phyloP scores from a whole-genome alignment of 2,888 invertebrate species.

The Ischnura elegans region DNA sequence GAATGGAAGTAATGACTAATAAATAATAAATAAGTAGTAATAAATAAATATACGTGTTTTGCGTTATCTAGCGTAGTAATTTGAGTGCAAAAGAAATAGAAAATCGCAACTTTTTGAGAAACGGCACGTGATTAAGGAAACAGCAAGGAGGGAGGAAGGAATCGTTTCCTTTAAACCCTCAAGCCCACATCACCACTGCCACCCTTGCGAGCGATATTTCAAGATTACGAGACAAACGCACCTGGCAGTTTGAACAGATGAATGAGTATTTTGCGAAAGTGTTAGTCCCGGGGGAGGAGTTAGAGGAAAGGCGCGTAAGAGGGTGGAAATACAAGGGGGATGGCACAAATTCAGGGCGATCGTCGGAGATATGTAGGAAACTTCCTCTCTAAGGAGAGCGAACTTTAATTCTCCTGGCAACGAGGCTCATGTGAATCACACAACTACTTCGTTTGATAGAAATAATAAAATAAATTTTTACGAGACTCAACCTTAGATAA shows the following conservation, averaged over 20 bases:
- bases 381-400: too few relatives aligned
- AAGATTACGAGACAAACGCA: slow-evolving; percentile 56
- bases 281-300: not conserved
- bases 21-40: too few relatives aligned
- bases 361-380: too few relatives aligned
- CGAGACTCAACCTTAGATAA: too few relatives aligned
- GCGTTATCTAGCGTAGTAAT: too few relatives aligned
- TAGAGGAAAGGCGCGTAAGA: not conserved
- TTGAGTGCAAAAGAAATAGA: not conserved
- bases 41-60: too few relatives aligned
- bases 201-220: slow-evolving; percentile 48
- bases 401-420: too few relatives aligned
- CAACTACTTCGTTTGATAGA: too few relatives aligned
- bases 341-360: not conserved
- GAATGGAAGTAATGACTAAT: too few relatives aligned
- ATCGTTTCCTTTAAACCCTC: slow-evolving; percentile 37
- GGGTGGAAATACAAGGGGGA: not conserved
- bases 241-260: slow-evolving; percentile 53
- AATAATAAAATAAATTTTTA: too few relatives aligned
- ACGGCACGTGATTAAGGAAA: slow-evolving; percentile 47
- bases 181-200: not conserved
- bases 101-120: slow-evolving; percentile 39
- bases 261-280: slow-evolving; percentile 44
- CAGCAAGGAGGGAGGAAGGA: not conserved
- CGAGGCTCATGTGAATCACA: too few relatives aligned